phyloP scores from a whole-genome alignment of 2,888 invertebrate genomes.

The Papilio demoleus region DNA sequence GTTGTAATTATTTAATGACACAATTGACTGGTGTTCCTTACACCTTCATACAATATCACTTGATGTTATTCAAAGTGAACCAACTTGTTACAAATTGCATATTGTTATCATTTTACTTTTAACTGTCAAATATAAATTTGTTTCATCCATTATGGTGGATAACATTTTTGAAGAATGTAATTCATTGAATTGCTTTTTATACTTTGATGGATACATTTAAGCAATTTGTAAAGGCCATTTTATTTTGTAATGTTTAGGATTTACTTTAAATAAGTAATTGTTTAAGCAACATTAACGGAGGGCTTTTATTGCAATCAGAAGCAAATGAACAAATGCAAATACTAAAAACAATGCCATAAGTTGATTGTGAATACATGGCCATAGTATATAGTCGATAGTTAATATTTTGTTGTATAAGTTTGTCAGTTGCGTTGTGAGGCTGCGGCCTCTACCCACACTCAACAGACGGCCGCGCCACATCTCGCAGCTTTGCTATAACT shows the following conservation, averaged over 20 bases:
- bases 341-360: not conserved
- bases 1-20: not conserved
- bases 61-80: not conserved
- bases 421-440: too few relatives aligned
- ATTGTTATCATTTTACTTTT: too few relatives aligned
- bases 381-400: not conserved
- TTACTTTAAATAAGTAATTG: constrained; percentile 1
- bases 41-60: not conserved
- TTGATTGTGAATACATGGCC: not conserved
- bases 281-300: not conserved
- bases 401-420: not conserved
- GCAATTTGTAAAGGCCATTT: too few relatives aligned
- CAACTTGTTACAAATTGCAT: not conserved
- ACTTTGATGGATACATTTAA: too few relatives aligned
- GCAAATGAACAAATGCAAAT: not conserved
- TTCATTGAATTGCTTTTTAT: too few relatives aligned
- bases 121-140: too few relatives aligned
- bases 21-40: too few relatives aligned
- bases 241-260: not conserved
- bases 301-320: not conserved
- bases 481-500: not conserved
- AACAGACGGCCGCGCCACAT: not conserved
- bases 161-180: too few relatives aligned
- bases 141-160: too few relatives aligned
- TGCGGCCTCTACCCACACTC: too few relatives aligned